Base-by-base conservation (phyloP, 2,113 vertebrate species). In the Oreochromis spilurus region DNA sequence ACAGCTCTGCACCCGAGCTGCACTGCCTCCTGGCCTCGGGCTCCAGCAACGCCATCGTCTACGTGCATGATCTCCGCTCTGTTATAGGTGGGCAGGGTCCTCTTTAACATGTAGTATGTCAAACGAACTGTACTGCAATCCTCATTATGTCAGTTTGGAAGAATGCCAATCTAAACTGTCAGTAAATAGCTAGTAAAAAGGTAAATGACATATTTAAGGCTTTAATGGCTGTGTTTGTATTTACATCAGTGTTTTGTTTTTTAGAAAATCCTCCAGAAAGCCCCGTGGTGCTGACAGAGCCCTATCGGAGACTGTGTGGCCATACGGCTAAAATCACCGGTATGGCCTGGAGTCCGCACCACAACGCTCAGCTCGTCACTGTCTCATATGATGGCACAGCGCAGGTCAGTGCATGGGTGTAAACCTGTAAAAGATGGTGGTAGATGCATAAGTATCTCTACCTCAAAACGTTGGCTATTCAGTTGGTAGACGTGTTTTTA, bases 321-420 rank as follows among this genome's bases (percentile, higher is more conserved):
- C 99, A 99, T 90, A 99, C 99, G 0, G 96, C 96, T 54, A 99
- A 99, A 94, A 97, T 99, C 88, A 99, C 99, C 19, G 92, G 96
- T 19, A 95, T 99, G 90, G 95, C 97, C 0, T 99, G 98, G 99
- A 99, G 98, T 86, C 98, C 98, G 0, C 99, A 99, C 91, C 98
- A 98, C 0, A 92, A 97, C 3, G 98, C 95, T 26, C 96, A 96
- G 40, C 93, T 99, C 88, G 98, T 97, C 7, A 98, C 98, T 0
- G 97, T 95, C 82, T 97, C 97, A 17, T 99, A 99, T 3, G 99
- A 99, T 67, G 98, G 98, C 24, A 99, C 98, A 1, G 97, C 98
- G 1, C 98, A 99, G 98, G 99, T 98, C 95, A 88, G 95, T 7
- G 19, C 1, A 1, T 36, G 84, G 8, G 7, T 1, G 9, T 38